Evolutionary conservation across 2,113 vertebrate genomes (phyloP).

Genomic region (Coregonus clupeaformis): DNA sequence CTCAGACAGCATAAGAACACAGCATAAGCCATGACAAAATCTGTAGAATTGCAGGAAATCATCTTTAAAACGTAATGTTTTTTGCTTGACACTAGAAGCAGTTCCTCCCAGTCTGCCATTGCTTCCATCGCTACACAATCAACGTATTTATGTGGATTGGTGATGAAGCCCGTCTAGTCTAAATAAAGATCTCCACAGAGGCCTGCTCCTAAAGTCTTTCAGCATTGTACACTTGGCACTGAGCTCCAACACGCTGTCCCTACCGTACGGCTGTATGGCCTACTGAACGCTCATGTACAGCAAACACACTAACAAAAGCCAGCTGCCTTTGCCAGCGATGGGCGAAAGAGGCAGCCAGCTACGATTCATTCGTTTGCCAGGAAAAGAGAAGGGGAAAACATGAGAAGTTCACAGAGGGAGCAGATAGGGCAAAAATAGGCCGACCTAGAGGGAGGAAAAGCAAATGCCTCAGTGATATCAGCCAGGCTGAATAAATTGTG

Average conservation of each 20-base stretch:
- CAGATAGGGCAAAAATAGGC: constrained; percentile 22
- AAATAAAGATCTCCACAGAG: constrained; percentile 7
- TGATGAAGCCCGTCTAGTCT: neutral
- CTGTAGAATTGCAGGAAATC: too few species aligned
- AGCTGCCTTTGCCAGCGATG: constrained; percentile 48
- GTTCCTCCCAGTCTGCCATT: neutral
- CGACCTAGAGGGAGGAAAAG: constrained; percentile 56
- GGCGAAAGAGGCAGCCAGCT: constrained; percentile 29
- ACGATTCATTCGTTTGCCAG: constrained; percentile 53
- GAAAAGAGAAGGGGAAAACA: constrained; percentile 42
- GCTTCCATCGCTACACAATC: neutral
- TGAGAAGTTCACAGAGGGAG: constrained; percentile 39
- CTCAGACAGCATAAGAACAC: too few species aligned
- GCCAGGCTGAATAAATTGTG: constrained; percentile 65
- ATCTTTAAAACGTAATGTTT: too few species aligned
- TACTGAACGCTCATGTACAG: constrained; percentile 4
- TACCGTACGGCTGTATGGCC: neutral
- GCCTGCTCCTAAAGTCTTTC: neutral
- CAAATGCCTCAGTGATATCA: constrained; percentile 36
- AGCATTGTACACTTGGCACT: neutral
- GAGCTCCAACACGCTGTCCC: neutral
- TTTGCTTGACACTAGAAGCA: too few species aligned
- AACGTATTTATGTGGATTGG: neutral
- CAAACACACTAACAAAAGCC: constrained; percentile 7
- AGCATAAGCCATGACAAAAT: too few species aligned